Percentiles rank a stretch among this genome's conserved stretches.
Conservation (phyloP, 2,113 vertebrate species). For the Pimephales promelas region DNA sequence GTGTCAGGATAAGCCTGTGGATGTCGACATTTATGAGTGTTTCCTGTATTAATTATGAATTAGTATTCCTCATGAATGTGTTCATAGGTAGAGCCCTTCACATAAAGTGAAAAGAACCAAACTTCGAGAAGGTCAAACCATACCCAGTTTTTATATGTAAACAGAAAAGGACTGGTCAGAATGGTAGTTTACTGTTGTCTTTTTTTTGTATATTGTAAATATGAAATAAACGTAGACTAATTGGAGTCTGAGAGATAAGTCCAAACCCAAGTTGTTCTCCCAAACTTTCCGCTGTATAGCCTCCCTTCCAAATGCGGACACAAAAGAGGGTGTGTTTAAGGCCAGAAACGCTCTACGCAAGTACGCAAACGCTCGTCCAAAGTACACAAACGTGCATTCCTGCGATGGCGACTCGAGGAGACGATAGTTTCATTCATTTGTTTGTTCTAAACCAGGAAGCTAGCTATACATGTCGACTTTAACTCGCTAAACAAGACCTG, state of each 20-base stretch:
- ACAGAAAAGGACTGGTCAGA: slow-evolving; percentile 55
- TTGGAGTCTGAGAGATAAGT: slow-evolving; percentile 67
- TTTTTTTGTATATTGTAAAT: slow-evolving; percentile 76
- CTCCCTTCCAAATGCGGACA: background rate
- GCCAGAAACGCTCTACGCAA: background rate
- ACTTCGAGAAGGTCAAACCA: background rate
- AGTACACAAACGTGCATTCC: background rate
- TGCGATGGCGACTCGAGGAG: background rate
- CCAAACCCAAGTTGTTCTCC: slow-evolving; percentile 51
- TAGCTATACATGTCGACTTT: background rate
- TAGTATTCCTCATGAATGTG: slow-evolving; percentile 44
- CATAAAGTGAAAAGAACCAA: slow-evolving; percentile 14
- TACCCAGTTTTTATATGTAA: slow-evolving; percentile 16
- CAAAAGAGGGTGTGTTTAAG: background rate
- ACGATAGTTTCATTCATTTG: background rate
- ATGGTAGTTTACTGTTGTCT: slow-evolving; percentile 46
- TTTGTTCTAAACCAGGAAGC: background rate
- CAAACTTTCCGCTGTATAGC: slow-evolving; percentile 23
- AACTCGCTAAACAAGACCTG: background rate
- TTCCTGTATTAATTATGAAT: slow-evolving; percentile 33
- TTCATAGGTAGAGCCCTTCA: slow-evolving; percentile 13
- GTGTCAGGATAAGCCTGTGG: background rate
- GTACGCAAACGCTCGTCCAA: background rate
- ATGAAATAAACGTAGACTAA: slow-evolving; percentile 71
- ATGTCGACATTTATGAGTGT: background rate